Evolutionary conservation across 2,888 invertebrate genomes (phyloP).

Genomic region (Stenoptilia bipunctidactyla): DNA sequence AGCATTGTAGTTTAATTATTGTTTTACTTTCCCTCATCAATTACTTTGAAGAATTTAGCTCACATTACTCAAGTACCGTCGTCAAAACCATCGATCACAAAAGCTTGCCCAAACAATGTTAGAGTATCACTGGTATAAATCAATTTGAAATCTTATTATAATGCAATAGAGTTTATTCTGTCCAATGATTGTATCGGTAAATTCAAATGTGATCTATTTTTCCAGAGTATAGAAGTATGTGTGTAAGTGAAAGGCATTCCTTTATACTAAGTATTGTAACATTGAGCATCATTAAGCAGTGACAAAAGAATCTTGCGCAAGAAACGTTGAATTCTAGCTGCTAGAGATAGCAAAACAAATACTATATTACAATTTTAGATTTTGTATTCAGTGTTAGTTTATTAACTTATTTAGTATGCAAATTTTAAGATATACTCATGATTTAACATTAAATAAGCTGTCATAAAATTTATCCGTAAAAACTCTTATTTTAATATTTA

Average conservation of each 20-base stretch:
- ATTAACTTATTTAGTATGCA: no score
- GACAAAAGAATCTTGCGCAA: conserved; percentile 68
- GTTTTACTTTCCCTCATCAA: conserved; percentile 28
- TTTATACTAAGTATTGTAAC: conserved; percentile 54
- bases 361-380: no score
- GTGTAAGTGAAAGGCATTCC: conserved; percentile 53
- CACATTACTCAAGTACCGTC: conserved; percentile 23
- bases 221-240: conserved; percentile 22
- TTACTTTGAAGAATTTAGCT: conserved; percentile 24
- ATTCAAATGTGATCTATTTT: conserved; percentile 24
- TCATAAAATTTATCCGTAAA: no score
- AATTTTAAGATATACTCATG: no score
- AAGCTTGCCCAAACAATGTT: conserved; percentile 14
- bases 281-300: conserved; percentile 60
- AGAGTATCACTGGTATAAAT: conserved; percentile 11
- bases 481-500: no score
- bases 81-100: conserved; percentile 33
- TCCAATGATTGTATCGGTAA: conserved; percentile 16
- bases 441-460: no score
- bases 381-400: no score
- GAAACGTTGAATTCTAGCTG: conserved; percentile 11
- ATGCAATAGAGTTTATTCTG: conserved; percentile 4
- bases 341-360: no score
- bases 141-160: conserved; percentile 14
- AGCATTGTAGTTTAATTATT: no score